Conservation (phyloP, 2,888 invertebrate genomes). For the Athripsodes cinereus region DNA sequence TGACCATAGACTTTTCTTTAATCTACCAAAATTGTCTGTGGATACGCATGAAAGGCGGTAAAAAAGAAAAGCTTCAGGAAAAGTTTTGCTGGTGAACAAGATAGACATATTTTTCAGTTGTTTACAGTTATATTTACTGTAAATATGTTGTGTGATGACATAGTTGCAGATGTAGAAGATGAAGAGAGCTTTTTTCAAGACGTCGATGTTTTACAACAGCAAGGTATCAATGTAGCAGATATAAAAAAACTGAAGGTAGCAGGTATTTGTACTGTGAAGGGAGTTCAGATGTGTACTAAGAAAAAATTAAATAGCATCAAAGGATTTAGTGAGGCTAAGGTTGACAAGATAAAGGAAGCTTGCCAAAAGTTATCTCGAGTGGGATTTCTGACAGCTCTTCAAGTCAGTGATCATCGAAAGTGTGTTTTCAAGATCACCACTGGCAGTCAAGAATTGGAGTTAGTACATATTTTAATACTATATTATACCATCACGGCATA, state of each 20-base stretch:
- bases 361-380: constrained; percentile 58
- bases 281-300: constrained; percentile 72
- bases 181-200: constrained; percentile 70
- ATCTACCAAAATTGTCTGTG: no score
- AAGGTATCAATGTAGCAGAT: constrained; percentile 64
- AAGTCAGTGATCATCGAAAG: constrained; percentile 66
- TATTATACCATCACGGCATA: no score
- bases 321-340: constrained; percentile 71
- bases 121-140: constrained; percentile 32
- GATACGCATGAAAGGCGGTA: not conserved
- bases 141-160: constrained; percentile 43
- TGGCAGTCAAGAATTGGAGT: constrained; percentile 66
- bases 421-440: constrained; percentile 65
- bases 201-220: constrained; percentile 58
- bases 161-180: constrained; percentile 50
- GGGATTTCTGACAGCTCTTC: constrained; percentile 68
- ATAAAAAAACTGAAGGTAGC: constrained; percentile 69
- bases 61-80: not conserved
- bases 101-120: no score
- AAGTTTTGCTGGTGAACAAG: no score
- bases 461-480: constrained; percentile 42
- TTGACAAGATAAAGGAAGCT: constrained; percentile 74
- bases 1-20: no score
- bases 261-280: constrained; percentile 77
- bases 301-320: constrained; percentile 66